A percentile compares a stretch with the other conserved stretches of the same genome.
Conservation (phyloP, 2,797 vertebrate genomes). For the Gorsachius magnificus region DNA sequence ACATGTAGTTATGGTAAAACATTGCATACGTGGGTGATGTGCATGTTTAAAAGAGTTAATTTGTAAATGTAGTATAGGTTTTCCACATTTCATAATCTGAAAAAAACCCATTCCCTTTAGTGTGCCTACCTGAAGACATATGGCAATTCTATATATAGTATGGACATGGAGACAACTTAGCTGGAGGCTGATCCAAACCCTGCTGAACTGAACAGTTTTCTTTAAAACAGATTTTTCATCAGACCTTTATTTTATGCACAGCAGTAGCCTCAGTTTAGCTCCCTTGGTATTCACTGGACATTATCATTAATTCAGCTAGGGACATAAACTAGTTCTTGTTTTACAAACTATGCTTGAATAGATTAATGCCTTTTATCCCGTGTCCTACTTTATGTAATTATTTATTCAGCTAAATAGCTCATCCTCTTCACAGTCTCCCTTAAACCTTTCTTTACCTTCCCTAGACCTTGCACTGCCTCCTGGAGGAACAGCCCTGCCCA, state of each 20-base stretch:
- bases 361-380: background rate
- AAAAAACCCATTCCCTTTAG: background rate
- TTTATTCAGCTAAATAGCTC: slow-evolving; percentile 14
- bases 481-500: background rate
- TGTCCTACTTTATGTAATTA: slow-evolving; percentile 15
- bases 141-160: background rate
- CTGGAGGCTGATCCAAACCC: background rate
- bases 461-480: background rate
- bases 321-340: background rate
- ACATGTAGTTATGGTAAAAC: background rate
- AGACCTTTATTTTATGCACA: background rate
- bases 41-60: background rate
- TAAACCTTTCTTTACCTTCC: background rate
- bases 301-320: background rate
- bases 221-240: background rate
- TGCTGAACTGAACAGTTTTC: background rate
- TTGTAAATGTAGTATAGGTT: background rate
- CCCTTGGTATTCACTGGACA: background rate
- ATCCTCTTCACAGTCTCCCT: background rate
- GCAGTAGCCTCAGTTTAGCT: background rate
- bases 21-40: background rate
- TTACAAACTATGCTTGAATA: background rate
- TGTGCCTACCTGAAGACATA: background rate
- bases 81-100: background rate
- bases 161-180: background rate